Evolutionary conservation across 2,113 vertebrate species (phyloP), one percentile per base, ranked within the genome.

Genomic region (Rhinogobius similis): DNA sequence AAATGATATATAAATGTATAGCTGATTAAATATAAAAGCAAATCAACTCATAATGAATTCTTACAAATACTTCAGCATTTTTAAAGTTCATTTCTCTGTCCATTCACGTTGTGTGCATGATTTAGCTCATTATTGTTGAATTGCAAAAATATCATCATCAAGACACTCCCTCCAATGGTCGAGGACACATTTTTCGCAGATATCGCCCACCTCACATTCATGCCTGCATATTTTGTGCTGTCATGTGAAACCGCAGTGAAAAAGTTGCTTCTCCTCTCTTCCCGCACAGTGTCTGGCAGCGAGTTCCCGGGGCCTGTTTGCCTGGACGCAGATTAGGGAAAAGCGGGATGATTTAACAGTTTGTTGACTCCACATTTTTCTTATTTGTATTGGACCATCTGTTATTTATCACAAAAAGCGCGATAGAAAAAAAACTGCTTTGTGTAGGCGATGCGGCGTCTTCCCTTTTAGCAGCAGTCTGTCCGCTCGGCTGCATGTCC

Each of bases 321-420:
- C 55, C 12, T 4, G 26, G 13, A 69, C 38, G 9, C 50, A 39
- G 26, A 18, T 11, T 46, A 52, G 21, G n/a, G 4, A 12, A 14
- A 21, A 32, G 23, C 9, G 1, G 32, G 10, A 1, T 43, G 6
- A 62, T 55, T 72, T 1, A 48, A 21, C 59, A 24, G 10, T 72
- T 79, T 70, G 10, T 61, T 21, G 27, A 67, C 36, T 75, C 41
- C 76, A 65, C 59, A 62, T 18, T 48, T 68, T 69, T 27, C 41
- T 63, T 70, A 36, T 58, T 77, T 24, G 27, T 77, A 8, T 79
- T 62, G 36, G 74, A 70, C 84, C 77, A 81, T 77, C 75, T 79
- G 73, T 79, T 46, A 76, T 86, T 76, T 68, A 63, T 70, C 65
- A 65, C 52, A 68, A 50, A 2, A 75, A 46, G 65, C 50, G 32